Percentiles rank a stretch among this genome's conserved stretches.
These are phyloP conservation scores for Ciconia maguari DNA, from an alignment of 2,113 vertebrate species.

Conservation along the genomic window DNA sequence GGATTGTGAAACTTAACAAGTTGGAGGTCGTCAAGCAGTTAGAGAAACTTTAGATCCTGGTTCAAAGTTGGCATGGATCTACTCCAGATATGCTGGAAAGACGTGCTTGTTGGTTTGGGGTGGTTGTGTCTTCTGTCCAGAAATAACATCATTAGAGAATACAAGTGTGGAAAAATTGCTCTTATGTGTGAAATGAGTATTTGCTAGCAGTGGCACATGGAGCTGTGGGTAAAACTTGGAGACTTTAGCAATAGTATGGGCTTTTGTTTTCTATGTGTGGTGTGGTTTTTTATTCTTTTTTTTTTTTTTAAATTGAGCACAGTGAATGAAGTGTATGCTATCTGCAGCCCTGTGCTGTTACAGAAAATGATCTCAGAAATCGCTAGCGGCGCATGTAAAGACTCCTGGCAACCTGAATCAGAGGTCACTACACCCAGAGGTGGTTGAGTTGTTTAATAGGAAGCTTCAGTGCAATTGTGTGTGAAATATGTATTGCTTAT, in stretches of 20 bases:
- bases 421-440: neutral
- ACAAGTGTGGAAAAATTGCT: neutral
- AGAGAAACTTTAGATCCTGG: neutral
- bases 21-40: neutral
- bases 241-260: neutral
- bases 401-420: too few relatives aligned
- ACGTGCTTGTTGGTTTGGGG: neutral
- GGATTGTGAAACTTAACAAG: neutral
- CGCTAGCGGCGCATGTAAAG: fast-evolving
- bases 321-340: too few relatives aligned
- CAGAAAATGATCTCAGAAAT: neutral
- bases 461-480: neutral
- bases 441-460: too few relatives aligned
- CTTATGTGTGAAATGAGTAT: neutral
- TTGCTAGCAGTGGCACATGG: neutral
- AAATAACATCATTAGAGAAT: neutral
- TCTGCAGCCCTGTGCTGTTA: neutral
- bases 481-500: neutral
- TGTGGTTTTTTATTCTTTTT: neutral
- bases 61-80: neutral
- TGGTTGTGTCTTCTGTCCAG: neutral
- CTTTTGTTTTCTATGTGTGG: too few relatives aligned
- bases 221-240: neutral
- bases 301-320: neutral
- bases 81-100: neutral